Evolutionary conservation across 2,113 vertebrate species (phyloP), one percentile per base, ranked within the genome.

Genomic region (Trachemys scripta): DNA sequence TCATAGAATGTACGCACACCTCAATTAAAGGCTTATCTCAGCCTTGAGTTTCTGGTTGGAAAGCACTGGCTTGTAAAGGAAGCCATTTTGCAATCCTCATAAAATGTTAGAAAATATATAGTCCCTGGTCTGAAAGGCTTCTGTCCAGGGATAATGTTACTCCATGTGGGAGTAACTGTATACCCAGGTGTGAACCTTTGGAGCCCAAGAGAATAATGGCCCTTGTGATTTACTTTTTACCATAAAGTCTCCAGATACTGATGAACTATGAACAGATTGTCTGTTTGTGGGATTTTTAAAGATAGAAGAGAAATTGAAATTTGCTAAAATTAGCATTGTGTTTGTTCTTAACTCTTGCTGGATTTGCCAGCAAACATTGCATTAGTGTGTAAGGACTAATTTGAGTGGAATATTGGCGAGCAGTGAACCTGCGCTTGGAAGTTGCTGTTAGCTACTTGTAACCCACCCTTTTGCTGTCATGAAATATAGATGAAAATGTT

Each of bases 31-130:
- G 87, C 88, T 86, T 94, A 85, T 62, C 3, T 5, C 53, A 3
- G 20, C 80, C 72, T 86, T 86, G 72, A 89, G 75, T 84, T 94
- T 86, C 78, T 90, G 35, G 54, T 49, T 5, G 17, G 50, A 92
- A 87, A 57, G 65, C 45, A 50, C 27, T 62, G 31, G 20, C 45
- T 84, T 50, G 11, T n/a, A 53, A 53, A 88, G 85, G 53, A 38
- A 72, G 65, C n/a, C 65, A 72, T 72, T 72, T 72, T 72, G 1
- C 16, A 31, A 5, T 17, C 12, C 88, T 2, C 16, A 8, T 20
- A 8, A 17, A 72, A 49, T 22, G 65, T 89, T 50, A 81, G 45
- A 83, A 78, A 91, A 54, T 6, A 11, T 29, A 6, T 27, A 1
- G 11, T 24, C 85, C 76, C 69, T 86, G 42, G 49, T 84, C 75